Evolutionary conservation across 2,797 vertebrate genomes (phyloP).

Genomic region (Lates japonicus): DNA sequence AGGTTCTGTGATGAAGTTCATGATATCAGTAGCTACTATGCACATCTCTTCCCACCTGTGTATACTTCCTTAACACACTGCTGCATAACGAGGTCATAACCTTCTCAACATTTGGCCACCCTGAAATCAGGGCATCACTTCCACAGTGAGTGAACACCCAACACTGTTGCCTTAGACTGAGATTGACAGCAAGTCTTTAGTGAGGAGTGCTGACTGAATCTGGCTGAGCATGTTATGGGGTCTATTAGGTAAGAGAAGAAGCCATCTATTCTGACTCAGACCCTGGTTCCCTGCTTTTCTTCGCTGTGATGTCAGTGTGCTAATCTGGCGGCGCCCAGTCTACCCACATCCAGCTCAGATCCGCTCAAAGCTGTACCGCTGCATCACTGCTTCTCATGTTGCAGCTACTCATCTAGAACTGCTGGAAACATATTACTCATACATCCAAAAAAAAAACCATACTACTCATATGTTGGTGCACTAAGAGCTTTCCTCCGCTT

Average conservation of each 20-base stretch:
- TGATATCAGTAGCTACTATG: not conserved
- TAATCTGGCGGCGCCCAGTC: constrained; percentile 67
- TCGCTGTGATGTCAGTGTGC: constrained; percentile 60
- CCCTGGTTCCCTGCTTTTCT: constrained; percentile 37
- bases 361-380: constrained; percentile 62
- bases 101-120: constrained; percentile 2
- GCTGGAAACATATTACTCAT: constrained; percentile 73
- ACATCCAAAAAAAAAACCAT: constrained; percentile 27
- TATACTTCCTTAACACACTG: not conserved
- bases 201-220: constrained; percentile 2
- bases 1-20: not conserved
- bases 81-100: not conserved
- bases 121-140: not conserved
- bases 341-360: constrained; percentile 68
- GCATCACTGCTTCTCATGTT: constrained; percentile 76
- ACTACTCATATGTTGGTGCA: constrained; percentile 61
- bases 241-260: constrained; percentile 37
- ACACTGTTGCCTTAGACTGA: not conserved
- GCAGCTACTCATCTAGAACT: constrained; percentile 69
- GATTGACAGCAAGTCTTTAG: constrained; percentile 12
- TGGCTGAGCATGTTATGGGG: constrained; percentile 24
- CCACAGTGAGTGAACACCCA: constrained; percentile 1
- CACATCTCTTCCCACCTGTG: constrained; percentile 1
- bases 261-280: constrained; percentile 57
- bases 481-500: constrained; percentile 63